phyloP scores from a whole-genome alignment of 2,113 vertebrate species.

The Carassius auratus region DNA sequence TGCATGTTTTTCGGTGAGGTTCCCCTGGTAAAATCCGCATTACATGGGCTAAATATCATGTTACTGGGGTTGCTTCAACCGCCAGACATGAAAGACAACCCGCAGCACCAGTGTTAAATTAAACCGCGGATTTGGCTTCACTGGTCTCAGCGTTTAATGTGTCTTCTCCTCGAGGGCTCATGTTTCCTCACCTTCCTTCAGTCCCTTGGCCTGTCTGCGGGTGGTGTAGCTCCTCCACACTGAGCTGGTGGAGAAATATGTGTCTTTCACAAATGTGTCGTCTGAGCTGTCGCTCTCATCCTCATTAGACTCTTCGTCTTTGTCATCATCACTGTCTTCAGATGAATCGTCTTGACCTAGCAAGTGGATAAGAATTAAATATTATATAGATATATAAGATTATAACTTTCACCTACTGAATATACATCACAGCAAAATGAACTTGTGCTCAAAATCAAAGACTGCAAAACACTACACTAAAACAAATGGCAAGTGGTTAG shows the following conservation, averaged over 20 bases:
- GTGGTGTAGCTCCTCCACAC: conserved; percentile 98
- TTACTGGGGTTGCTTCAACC: too few relatives aligned
- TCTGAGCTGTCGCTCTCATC: conserved; percentile 95
- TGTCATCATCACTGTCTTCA: conserved; percentile 75
- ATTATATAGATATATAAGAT: background rate
- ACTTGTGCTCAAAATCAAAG: background rate
- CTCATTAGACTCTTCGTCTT: conserved; percentile 86
- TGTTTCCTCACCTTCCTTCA: conserved; percentile 81
- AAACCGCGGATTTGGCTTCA: too few relatives aligned
- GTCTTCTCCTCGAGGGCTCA: background rate
- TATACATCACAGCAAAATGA: background rate
- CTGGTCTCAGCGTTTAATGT: background rate
- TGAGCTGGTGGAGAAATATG: conserved; percentile 83
- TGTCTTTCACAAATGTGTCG: conserved; percentile 93
- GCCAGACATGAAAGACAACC: too few relatives aligned
- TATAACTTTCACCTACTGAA: background rate
- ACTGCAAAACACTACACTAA: background rate
- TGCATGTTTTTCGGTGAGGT: too few relatives aligned
- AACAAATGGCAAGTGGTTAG: background rate
- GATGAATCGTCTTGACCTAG: conserved; percentile 69
- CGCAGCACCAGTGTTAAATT: too few relatives aligned
- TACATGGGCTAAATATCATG: too few relatives aligned
- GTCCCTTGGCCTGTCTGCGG: conserved; percentile 88
- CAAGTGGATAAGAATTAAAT: background rate
- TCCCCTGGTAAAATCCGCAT: too few relatives aligned